Base-by-base conservation (phyloP, 2,797 vertebrate genomes). In the Pogonophryne albipinna region DNA sequence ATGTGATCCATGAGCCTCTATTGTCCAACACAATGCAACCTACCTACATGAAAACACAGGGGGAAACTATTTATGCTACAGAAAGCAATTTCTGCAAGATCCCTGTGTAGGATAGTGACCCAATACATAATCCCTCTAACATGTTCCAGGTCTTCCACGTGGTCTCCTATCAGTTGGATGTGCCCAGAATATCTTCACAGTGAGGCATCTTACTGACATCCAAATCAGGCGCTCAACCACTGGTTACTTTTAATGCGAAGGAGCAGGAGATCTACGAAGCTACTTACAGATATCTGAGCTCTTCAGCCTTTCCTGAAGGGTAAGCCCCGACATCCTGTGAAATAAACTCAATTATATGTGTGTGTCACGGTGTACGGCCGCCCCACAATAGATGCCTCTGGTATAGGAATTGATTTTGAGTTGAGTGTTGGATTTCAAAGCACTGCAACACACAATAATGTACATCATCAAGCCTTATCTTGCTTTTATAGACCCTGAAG, bases 111-210 rank as follows among this genome's bases (percentile, higher is more conserved):
- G 19, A 14, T 59, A 71, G 2, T 53, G 31, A 59, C 31, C 41
- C 13, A 45, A 64, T 74, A 68, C 52, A 74, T 85, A 81, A 84
- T 85, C 73, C 80, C 46, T 55, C 57, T 57, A 69, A 63, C 60
- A 53, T 73, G 69, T 79, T 80, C 50, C 55, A 44, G 53, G 61
- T 74, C 60, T 31, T 31, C 73, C 65, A 72, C 3, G 1, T 50
- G 76, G 77, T 74, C 78, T 84, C 34, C 64, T 60, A 74, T 72
- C 49, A 52, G 62, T 45, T 56, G 16, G 63, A 85, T 20, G n/a
- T 88, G 82, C 45, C 42, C 63, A 44, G 78, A 85, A 84, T 84
- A 72, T 46, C 19, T 64, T 42, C 47, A 51, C 17, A 41, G 16
- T 4, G 16, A 74, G 38, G 41, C 10, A 9, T 59, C 68, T 38